phyloP scores from a whole-genome alignment of 37 sponge, comb jelly and placozoan species.

The Axinella damicornis region DNA sequence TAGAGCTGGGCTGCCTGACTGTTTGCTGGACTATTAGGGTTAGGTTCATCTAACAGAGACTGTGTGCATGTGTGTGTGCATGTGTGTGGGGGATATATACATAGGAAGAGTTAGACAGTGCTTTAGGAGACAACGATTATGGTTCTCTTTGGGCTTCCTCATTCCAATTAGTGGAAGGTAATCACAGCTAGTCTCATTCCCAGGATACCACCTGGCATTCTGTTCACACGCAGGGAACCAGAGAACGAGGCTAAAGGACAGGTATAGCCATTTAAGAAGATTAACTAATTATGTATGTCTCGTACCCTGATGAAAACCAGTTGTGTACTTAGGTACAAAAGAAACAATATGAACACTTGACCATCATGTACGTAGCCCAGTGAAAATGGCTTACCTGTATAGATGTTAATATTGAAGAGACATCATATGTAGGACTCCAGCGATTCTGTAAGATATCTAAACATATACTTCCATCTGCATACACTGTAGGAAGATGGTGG shows the following conservation, averaged over 20 bases:
- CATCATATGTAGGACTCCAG: slow-evolving; percentile 99
- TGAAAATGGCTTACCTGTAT: slow-evolving; percentile 79
- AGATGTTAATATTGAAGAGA: slow-evolving; percentile 99
- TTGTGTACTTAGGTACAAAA: no score
- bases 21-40: slow-evolving; percentile 99
- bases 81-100: slow-evolving; percentile 17
- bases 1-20: slow-evolving; percentile 99
- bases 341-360: no score
- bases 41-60: slow-evolving; percentile 98
- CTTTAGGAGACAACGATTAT: no score
- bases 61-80: slow-evolving; percentile 43
- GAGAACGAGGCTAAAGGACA: no score
- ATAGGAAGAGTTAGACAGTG: slow-evolving; percentile 1
- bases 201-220: no score
- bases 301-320: no score
- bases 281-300: background rate
- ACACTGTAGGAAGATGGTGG: slow-evolving; percentile 66
- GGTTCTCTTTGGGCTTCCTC: no score
- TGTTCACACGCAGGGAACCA: no score
- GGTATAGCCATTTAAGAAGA: background rate
- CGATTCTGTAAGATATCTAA: slow-evolving; percentile 98
- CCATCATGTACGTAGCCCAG: no score
- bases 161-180: no score
- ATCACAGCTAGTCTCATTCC: no score
- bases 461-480: slow-evolving; percentile 99